A percentile compares a stretch with the other conserved stretches of the same genome.
phyloP scores from a whole-genome alignment of 2,888 invertebrate species.

The Harpalus rufipes region DNA sequence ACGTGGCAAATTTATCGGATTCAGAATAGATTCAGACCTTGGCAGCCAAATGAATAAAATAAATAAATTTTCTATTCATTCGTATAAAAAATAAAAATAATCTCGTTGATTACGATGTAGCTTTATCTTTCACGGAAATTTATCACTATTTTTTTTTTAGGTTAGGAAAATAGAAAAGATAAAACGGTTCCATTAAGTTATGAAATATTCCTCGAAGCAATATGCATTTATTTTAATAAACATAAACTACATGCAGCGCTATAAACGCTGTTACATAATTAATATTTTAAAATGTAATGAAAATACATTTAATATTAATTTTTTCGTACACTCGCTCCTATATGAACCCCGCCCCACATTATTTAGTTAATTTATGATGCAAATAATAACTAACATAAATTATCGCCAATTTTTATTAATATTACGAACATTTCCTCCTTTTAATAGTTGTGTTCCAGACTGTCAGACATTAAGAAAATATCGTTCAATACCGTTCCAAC shows the following conservation, averaged over 20 bases:
- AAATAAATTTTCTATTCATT: neutral
- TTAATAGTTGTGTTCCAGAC: no score
- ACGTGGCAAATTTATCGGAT: slow-evolving; percentile 34
- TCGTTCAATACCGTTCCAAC: no score
- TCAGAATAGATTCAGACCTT: slow-evolving; percentile 31
- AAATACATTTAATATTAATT: neutral
- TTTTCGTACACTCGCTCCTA: no score
- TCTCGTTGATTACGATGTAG: neutral
- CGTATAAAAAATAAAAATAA: neutral
- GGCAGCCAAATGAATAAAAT: slow-evolving; percentile 14
- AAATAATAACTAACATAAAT: no score
- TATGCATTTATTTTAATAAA: neutral
- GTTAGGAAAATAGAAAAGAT: neutral
- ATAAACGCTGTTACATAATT: neutral
- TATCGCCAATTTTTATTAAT: no score
- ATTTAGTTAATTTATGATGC: no score
- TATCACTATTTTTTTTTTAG: neutral
- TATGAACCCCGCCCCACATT: no score
- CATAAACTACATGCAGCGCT: neutral
- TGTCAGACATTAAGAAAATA: no score
- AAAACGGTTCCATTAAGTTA: neutral
- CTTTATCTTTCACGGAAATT: neutral
- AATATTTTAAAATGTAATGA: slow-evolving; percentile 4
- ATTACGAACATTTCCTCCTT: no score
- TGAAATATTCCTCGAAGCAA: neutral